These are phyloP conservation scores for Carpatolechia fugitivella DNA, from an alignment of 2,888 invertebrate species.

Conservation along the genomic window DNA sequence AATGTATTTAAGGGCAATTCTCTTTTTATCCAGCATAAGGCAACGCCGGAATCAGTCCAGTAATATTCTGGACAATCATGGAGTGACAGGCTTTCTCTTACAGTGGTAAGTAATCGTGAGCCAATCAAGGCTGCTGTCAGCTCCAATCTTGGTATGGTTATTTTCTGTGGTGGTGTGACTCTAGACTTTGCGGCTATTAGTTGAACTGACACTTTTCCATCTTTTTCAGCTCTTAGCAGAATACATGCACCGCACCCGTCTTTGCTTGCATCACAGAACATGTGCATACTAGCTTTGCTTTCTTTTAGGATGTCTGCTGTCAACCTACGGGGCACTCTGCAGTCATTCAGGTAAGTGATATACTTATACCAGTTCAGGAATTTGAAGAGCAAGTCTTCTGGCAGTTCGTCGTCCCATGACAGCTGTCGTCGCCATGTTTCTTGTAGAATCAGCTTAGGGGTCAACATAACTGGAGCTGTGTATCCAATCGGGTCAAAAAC, in stretches of 20 bases:
- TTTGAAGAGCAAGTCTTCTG: background rate
- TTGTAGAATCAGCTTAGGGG: constrained; percentile 14
- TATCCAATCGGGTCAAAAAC: constrained; percentile 17
- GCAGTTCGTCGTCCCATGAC: constrained; percentile 12
- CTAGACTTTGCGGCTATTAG: background rate
- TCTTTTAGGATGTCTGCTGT: too few species aligned
- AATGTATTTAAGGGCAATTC: background rate
- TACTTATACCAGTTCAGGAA: constrained; percentile 9
- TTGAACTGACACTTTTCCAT: background rate
- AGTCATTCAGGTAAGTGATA: background rate
- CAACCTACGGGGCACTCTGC: constrained; percentile 5
- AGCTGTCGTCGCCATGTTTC: constrained; percentile 7
- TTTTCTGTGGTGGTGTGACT: constrained; percentile 13
- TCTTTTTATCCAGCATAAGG: constrained; percentile 10
- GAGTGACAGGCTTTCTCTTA: background rate
- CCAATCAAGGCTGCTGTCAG: constrained; percentile 17
- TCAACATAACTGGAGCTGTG: constrained; percentile 5
- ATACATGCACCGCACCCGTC: constrained; percentile 12
- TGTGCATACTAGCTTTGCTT: too few species aligned
- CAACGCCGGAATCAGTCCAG: constrained; percentile 10
- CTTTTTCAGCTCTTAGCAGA: constrained; percentile 6
- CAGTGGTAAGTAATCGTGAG: constrained; percentile 4
- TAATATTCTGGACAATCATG: too few species aligned
- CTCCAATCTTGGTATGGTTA: constrained; percentile 18
- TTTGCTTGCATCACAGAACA: constrained; percentile 15